Evolutionary conservation across 2,113 vertebrate species (phyloP).

Genomic region (Myodes glareolus): DNA sequence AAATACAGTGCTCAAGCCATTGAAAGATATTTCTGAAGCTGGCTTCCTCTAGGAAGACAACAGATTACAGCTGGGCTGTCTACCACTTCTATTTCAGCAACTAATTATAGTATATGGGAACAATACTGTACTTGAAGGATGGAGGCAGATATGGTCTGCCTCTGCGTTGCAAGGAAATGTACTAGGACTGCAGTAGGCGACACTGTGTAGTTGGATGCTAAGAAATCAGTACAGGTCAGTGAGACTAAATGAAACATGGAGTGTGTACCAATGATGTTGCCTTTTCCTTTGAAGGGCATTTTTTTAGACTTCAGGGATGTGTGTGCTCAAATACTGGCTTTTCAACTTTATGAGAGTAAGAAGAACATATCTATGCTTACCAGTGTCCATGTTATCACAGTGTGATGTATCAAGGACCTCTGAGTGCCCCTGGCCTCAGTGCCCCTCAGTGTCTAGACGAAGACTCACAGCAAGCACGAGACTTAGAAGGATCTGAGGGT

Average conservation of each 20-base stretch:
- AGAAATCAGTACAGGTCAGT: not conserved
- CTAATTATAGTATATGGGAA: slow-evolving; percentile 43
- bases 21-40: slow-evolving; percentile 55
- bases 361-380: not conserved
- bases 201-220: not conserved
- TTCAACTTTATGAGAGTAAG: not conserved
- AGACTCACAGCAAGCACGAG: too few species aligned
- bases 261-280: not conserved
- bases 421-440: too few species aligned
- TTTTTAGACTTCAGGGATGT: not conserved
- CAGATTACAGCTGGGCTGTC: slow-evolving; percentile 62
- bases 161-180: not conserved
- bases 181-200: not conserved
- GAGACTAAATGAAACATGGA: not conserved
- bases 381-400: not conserved
- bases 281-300: slow-evolving; percentile 7
- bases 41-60: slow-evolving; percentile 47
- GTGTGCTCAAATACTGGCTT: not conserved
- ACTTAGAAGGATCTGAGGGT: too few species aligned
- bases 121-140: slow-evolving; percentile 5
- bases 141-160: not conserved
- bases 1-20: slow-evolving; percentile 13
- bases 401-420: not conserved
- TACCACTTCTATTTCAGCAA: slow-evolving; percentile 69
- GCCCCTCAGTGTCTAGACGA: too few species aligned